Conservation (phyloP, 2,888 invertebrate species). For the Danaus chrysippus region DNA sequence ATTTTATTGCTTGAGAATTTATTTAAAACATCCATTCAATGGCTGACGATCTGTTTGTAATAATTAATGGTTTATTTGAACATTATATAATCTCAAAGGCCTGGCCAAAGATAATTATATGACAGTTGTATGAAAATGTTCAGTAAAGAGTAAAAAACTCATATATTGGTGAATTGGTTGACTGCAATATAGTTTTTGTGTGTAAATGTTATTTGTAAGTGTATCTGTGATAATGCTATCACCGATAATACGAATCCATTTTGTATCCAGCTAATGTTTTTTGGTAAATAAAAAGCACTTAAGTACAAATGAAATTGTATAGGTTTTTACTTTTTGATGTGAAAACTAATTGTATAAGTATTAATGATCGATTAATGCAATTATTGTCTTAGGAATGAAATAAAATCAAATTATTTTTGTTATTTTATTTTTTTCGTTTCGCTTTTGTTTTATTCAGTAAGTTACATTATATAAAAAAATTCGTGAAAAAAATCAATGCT, state of each 20-base stretch:
- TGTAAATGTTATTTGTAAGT: slow-evolving; percentile 30
- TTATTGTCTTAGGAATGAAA: slow-evolving; percentile 55
- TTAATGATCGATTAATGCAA: slow-evolving; percentile 33
- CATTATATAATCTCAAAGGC: slow-evolving; percentile 3
- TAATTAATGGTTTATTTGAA: too few species aligned
- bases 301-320: slow-evolving; percentile 61
- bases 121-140: neutral
- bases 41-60: too few species aligned
- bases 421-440: slow-evolving; percentile 33
- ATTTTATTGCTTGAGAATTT: too few species aligned
- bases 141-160: neutral
- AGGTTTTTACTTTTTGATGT: slow-evolving; percentile 32
- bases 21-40: too few species aligned
- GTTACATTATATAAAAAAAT: slow-evolving; percentile 19
- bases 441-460: slow-evolving; percentile 49
- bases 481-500: slow-evolving; percentile 5
- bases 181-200: slow-evolving; percentile 17
- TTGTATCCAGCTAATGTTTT: slow-evolving; percentile 23
- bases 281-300: slow-evolving; percentile 52
- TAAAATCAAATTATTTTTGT: slow-evolving; percentile 72
- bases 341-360: slow-evolving; percentile 36
- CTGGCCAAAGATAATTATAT: slow-evolving; percentile 6
- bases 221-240: slow-evolving; percentile 38
- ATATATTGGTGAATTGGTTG: slow-evolving; percentile 13
- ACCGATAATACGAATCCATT: slow-evolving; percentile 28